Conservation (phyloP, 2,888 invertebrate species). For the Drosophila lutescens region DNA sequence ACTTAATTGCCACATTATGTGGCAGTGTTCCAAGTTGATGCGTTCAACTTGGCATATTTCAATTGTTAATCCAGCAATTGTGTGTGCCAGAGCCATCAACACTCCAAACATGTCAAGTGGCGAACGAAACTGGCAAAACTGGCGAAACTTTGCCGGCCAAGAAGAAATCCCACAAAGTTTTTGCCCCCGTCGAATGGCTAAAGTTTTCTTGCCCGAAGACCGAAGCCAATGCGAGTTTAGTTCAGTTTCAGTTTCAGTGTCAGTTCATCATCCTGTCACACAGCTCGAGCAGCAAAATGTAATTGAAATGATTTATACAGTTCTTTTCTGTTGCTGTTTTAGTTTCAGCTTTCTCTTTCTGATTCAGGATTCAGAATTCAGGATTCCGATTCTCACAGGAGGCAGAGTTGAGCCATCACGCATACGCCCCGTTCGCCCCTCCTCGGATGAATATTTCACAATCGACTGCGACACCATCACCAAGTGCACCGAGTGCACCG, state of each 20-base stretch:
- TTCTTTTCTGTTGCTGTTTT: conserved; percentile 43
- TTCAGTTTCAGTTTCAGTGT: conserved; percentile 5
- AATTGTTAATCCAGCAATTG: conserved; percentile 44
- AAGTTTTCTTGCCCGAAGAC: conserved; percentile 29
- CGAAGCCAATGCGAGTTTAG: conserved; percentile 15
- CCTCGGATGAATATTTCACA: conserved; percentile 29
- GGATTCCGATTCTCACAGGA: not conserved
- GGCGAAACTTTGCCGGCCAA: conserved; percentile 36
- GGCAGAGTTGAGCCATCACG: conserved; percentile 51
- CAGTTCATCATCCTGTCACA: conserved; percentile 63
- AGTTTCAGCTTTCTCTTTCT: not conserved
- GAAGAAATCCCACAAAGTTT: conserved; percentile 33
- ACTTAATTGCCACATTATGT: conserved; percentile 43
- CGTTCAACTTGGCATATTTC: conserved; percentile 42
- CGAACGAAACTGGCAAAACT: conserved; percentile 30
- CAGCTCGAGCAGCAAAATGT: conserved; percentile 66
- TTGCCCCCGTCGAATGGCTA: conserved; percentile 30
- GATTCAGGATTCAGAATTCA: not conserved
- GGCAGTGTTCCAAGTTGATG: conserved; percentile 42
- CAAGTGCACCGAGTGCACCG: conserved; percentile 25
- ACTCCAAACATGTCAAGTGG: conserved; percentile 49
- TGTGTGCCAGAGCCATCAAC: conserved; percentile 41
- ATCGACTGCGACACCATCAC: conserved; percentile 33
- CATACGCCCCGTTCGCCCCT: conserved; percentile 55
- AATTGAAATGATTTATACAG: conserved; percentile 77